A percentile compares a stretch with the other conserved stretches of the same genome.
Conservation (phyloP, 1,140 invertebrate species). For the Zophobas morio region DNA sequence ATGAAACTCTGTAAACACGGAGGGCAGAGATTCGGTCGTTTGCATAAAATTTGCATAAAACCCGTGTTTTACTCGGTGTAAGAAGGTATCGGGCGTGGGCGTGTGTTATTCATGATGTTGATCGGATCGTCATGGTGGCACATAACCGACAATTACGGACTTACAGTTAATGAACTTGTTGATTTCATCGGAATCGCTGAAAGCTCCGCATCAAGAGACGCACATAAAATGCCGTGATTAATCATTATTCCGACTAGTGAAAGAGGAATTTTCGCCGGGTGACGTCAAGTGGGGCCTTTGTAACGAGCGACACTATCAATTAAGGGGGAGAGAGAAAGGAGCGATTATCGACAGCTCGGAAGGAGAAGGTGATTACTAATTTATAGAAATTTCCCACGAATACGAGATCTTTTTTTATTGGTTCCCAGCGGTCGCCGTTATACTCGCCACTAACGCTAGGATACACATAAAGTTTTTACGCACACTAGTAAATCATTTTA, state of each 20-base stretch:
- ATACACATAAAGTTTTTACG: constrained; percentile 27
- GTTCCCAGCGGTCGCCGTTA: constrained; percentile 17
- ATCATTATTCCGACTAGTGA: constrained; percentile 11
- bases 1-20: not conserved
- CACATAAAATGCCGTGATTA: constrained; percentile 13
- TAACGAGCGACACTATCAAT: constrained; percentile 22
- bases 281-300: constrained; percentile 25
- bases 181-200: constrained; percentile 18
- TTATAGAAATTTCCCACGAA: constrained; percentile 33
- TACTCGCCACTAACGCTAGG: constrained; percentile 24
- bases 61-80: constrained; percentile 21
- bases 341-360: constrained; percentile 9
- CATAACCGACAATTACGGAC: constrained; percentile 32
- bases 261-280: constrained; percentile 11
- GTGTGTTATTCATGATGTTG: constrained; percentile 34
- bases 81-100: constrained; percentile 29
- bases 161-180: constrained; percentile 39
- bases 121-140: constrained; percentile 18
- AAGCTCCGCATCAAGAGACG: not conserved
- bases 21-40: not conserved
- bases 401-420: constrained; percentile 29
- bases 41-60: constrained; percentile 41
- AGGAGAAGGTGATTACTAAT: constrained; percentile 26
- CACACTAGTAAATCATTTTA: constrained; percentile 22
- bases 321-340: constrained; percentile 2